Evolutionary conservation across 2,797 vertebrate species (phyloP), one percentile per base, ranked within the genome.

Genomic region (Taeniopygia guttata): DNA sequence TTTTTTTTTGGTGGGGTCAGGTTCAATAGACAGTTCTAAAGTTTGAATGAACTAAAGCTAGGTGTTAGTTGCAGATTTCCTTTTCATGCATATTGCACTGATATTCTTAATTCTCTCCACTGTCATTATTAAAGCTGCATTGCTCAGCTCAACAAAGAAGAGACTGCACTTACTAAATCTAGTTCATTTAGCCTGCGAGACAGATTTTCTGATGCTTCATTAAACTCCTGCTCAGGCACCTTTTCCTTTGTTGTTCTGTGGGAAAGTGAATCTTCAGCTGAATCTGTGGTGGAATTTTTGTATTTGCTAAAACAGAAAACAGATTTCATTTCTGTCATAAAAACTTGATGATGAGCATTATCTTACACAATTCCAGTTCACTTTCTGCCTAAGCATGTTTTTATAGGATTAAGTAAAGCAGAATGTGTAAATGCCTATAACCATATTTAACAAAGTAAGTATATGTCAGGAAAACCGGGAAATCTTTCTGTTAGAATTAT

Each of bases 181-280:
- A 99, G 97, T 89, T 99, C 98, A 42, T 98, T 98, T 30, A 99
- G 97, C 43, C 98, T 97, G 46, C 79, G 97, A 40, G 98, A 98
- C 23, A 99, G 97, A 45, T 99, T 99, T 94, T 98, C 98, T 3
- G 99, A 99, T 86, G 98, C 97, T 72, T 98, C 88, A 11, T 98
- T 98, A 74, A 99, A 97, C 93, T 99, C 98, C 89, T 98, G 95
- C 81, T 98, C 98, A 2, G 98, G 96, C 32, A 97, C 62, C 58
- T 94, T 98, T 93, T 98, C 98, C 89, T 96, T 98, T 72, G 96
- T 91, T 89, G 96, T 97, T 93, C 97, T 97, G 32, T 76, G 89
- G 29, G 95, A 97, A 92, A 98, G 85, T 38, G 97, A 95, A 62
- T 97, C 97, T 46, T 55, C 54, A 84, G 79, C 32, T 5, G 82